These are phyloP conservation scores for Chloroceryle amazona DNA, from an alignment of 2,797 vertebrate species.

Conservation along the genomic window DNA sequence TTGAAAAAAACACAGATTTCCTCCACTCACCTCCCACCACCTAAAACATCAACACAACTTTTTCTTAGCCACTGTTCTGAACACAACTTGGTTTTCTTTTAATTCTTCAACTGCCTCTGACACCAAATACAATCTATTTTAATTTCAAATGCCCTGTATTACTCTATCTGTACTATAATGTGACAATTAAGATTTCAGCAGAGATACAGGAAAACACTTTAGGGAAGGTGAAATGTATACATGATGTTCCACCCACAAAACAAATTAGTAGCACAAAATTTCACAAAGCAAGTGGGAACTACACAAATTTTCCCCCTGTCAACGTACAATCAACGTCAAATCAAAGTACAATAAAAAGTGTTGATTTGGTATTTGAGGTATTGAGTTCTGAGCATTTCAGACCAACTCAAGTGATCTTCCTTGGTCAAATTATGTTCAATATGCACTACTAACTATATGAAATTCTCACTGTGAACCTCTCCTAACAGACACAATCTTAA, in stretches of 20 bases:
- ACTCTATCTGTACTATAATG: background rate
- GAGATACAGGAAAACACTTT: background rate
- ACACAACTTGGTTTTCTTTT: background rate
- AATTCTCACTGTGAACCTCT: background rate
- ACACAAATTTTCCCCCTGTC: background rate
- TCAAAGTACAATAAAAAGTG: fast-evolving
- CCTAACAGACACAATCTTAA: background rate
- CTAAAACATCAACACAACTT: background rate
- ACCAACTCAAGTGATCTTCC: background rate
- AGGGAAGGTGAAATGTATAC: background rate
- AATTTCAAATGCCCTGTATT: background rate
- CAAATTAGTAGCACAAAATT: background rate
- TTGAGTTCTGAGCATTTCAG: background rate
- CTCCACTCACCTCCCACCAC: background rate
- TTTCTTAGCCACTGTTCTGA: background rate
- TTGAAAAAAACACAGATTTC: background rate
- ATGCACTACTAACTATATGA: fast-evolving
- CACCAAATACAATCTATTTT: background rate
- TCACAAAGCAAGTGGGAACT: background rate
- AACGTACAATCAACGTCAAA: no score
- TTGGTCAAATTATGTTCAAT: background rate
- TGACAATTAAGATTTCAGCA: background rate
- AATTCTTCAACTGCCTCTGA: background rate
- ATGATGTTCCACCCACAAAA: background rate
- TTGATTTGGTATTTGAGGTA: background rate